Base-by-base conservation (phyloP, 2,888 invertebrate genomes). In the Griposia aprilina region DNA sequence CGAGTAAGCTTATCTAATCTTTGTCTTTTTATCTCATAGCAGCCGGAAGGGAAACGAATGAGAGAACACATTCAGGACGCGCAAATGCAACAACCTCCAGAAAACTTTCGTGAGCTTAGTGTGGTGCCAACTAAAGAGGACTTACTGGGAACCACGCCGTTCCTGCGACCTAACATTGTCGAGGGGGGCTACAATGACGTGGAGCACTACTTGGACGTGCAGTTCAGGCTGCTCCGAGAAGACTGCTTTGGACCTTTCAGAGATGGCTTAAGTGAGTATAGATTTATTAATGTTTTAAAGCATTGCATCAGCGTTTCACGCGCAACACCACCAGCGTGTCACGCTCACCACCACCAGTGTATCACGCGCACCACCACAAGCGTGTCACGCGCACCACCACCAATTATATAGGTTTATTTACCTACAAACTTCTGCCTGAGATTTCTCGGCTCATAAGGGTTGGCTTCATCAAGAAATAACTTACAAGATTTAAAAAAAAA, bases 221-320 rank as follows among this genome's bases (percentile, higher is more conserved):
- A 98, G 89, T 98, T 98, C 90, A 95, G 98, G 17, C 95, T 98
- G 45, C 93, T 99, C 72, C 96, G 98, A 23, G 98, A 99, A 94
- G 99, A 99, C 94, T 98, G 98, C 92, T 97, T 98, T 67, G 96
- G 97, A 13, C 98, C 98, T 0, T 92, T 99, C 50, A 96, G 98
- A 26, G 97, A 97, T 75, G 98, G 98, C 36, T 95, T 98, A 78
- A 73, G 96, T 96, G 88, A 92, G 94, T 91, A 68, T n/a, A 36
- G 30, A 52, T 63, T 67, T 23, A n/a, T 30, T 68, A 2, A 68
- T n/a, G 41, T 48, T 75, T 11, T 62, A 48, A 15, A 41, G n/a
- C 23, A 67, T 48, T 11, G 2, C 15, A 50, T 36, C n/a, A 41
- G 23, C 26, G 17, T 17, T 26, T 70, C 23, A 70, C 23, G 15